Conservation (phyloP, 2,888 invertebrate genomes). For the Acleris cristana region DNA sequence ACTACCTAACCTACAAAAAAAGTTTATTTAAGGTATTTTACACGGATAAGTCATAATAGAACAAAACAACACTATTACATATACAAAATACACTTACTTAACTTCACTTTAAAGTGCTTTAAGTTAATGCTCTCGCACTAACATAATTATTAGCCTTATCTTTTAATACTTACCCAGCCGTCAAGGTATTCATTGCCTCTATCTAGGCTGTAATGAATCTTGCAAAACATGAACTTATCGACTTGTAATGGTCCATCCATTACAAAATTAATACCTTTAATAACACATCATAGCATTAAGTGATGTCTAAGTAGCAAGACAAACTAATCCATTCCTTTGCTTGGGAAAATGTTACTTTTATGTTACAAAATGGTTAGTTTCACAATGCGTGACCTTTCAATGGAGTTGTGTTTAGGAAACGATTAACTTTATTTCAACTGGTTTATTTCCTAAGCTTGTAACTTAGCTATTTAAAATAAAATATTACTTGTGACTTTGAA, state of each 20-base stretch:
- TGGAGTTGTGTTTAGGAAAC: conserved; percentile 1
- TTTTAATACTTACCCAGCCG: too few species aligned
- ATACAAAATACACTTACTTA: too few species aligned
- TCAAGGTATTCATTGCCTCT: neutral
- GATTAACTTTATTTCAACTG: conserved; percentile 1
- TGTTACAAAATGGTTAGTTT: conserved; percentile 25
- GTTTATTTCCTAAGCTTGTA: neutral
- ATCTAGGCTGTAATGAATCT: conserved; percentile 12
- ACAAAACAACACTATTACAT: too few species aligned
- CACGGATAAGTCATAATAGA: too few species aligned
- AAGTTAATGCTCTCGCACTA: too few species aligned
- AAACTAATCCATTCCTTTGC: conserved; percentile 66
- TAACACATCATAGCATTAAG: conserved; percentile 51
- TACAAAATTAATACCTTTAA: conserved; percentile 49
- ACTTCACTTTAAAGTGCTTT: too few species aligned
- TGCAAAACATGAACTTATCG: conserved; percentile 32
- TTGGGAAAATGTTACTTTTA: conserved; percentile 59
- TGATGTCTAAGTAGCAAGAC: conserved; percentile 51
- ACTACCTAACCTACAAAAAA: too few species aligned
- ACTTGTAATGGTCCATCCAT: conserved; percentile 41
- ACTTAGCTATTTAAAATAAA: too few species aligned
- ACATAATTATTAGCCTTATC: too few species aligned
- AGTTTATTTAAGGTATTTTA: too few species aligned
- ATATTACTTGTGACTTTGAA: too few species aligned
- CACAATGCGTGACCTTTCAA: conserved; percentile 13